Percentiles rank a stretch among this genome's conserved stretches.
phyloP scores from a whole-genome alignment of 2,113 vertebrate species.

The Gavialis gangeticus region DNA sequence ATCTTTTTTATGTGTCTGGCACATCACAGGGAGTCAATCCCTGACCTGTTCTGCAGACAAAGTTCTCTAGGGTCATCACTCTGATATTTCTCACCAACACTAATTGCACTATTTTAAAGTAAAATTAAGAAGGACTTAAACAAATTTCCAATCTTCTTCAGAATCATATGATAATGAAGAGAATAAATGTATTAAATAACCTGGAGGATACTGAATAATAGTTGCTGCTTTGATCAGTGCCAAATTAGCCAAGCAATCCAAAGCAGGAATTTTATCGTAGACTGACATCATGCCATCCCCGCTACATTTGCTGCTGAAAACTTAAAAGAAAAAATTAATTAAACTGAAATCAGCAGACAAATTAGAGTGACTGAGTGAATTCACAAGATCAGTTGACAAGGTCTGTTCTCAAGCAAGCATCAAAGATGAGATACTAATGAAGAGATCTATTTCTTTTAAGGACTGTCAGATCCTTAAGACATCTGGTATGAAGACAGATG shows the following conservation, averaged over 20 bases:
- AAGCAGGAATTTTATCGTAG: conserved; percentile 26
- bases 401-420: not conserved
- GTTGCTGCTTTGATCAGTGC: not conserved
- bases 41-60: not conserved
- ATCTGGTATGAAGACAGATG: not conserved
- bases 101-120: conserved; percentile 19
- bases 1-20: not conserved
- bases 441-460: conserved; percentile 30
- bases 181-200: not conserved
- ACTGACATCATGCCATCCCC: not conserved
- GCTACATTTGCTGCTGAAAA: not conserved
- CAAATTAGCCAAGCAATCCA: not conserved
- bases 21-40: not conserved
- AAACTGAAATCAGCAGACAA: not conserved
- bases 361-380: conserved; percentile 30
- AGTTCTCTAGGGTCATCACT: not conserved
- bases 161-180: not conserved
- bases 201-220: conserved; percentile 14
- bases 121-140: not conserved
- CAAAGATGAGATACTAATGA: conserved; percentile 20
- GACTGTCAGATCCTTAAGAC: not conserved
- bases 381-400: not conserved
- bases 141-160: not conserved
- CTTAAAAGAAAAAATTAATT: conserved; percentile 31
- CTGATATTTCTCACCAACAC: not conserved